Base-by-base conservation (phyloP, 2,113 vertebrate species). In the Tiliqua scincoides region DNA sequence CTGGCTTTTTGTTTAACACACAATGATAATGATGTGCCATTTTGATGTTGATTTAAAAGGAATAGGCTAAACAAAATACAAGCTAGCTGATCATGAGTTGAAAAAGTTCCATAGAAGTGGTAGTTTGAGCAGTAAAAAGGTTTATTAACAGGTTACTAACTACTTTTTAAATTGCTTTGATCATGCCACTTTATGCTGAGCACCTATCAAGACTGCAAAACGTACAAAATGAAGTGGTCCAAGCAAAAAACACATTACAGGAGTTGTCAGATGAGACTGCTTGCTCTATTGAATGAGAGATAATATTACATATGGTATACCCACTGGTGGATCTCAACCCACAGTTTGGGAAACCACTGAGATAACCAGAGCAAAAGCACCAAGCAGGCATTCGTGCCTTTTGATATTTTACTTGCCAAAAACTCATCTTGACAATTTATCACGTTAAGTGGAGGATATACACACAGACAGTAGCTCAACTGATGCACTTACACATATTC, bases 131-230 rank as follows among this genome's bases (percentile, higher is more conserved):
- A 90, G 17, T 48, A 68, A 57, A 65, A 54, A 71, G 20, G 23
- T 77, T 76, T n/a, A 52, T 63, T 7, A 30, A 0, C 37, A 43
- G 79, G 35, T 23, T 62, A 71, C 2, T 0, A 0, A 52, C 43
- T 35, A 8, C 9, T 12, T 61, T 71, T 61, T 32, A 40, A 17
- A 71, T 32, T 32, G 48, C 37, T 78, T 37, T 59, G 35, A 59
- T 30, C 21, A 15, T 32, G 61, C 17, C 32, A 59, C 32, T 63
- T 93, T 87, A 89, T 37, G 71, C 32, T 85, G 21, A 89, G 32
- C 84, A 88, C 15, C 72, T 67, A 7, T 7, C 37, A 74, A 1
- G 87, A 79, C 73, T 82, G 71, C 82, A 82, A 59, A 30, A 1
- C 6, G 76, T 40, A 59, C n/a, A 77, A 79, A 52, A 83, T 2